Conservation (phyloP, 2,888 invertebrate genomes). For the Ernsta delagoae region DNA sequence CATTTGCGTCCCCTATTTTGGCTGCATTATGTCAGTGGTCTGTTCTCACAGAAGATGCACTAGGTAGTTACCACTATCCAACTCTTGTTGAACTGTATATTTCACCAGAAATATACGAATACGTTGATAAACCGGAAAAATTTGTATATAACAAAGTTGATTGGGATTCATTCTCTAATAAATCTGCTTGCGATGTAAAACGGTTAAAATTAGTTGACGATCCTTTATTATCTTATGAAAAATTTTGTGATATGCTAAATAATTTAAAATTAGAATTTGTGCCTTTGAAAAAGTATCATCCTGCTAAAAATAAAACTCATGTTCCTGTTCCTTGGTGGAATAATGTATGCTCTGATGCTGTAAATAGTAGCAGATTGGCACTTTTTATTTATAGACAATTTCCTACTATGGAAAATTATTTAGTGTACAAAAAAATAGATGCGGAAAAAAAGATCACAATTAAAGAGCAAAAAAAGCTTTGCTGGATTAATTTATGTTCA, state of each 20-base stretch:
- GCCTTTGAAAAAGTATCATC: neutral
- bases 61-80: neutral
- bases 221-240: neutral
- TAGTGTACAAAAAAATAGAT: neutral
- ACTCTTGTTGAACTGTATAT: neutral
- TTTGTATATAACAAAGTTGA: neutral
- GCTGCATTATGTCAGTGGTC: neutral
- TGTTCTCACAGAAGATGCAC: neutral
- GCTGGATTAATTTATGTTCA: slow-evolving; percentile 1
- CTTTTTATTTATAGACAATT: slow-evolving; percentile 1
- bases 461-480: neutral
- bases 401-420: neutral
- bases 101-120: neutral
- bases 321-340: neutral
- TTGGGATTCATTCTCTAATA: neutral
- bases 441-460: neutral
- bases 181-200: neutral
- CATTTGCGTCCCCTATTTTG: neutral
- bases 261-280: neutral
- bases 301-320: neutral
- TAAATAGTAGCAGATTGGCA: neutral
- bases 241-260: neutral
- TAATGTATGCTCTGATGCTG: neutral
- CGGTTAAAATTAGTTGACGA: neutral
- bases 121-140: neutral